Conservation (phyloP, 2,113 vertebrate species). For the Oreocharis arfaki region DNA sequence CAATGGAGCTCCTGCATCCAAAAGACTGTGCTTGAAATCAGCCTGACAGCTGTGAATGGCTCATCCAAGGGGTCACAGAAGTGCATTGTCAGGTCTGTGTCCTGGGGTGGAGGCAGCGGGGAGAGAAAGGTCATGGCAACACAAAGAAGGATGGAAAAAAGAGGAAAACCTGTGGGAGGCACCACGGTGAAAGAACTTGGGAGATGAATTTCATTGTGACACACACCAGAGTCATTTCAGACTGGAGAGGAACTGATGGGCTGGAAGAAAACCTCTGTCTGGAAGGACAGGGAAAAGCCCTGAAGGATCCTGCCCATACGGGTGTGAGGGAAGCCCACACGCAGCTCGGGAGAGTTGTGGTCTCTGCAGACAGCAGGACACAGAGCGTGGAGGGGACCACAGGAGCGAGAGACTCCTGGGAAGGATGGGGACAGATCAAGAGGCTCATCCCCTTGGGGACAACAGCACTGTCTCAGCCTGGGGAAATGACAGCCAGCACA, state of each 20-base stretch:
- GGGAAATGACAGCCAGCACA: neutral
- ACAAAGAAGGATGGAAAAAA: neutral
- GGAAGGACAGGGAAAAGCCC: neutral
- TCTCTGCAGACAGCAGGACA: neutral
- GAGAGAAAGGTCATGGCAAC: neutral
- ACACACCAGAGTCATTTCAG: neutral
- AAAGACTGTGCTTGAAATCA: neutral
- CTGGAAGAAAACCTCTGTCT: neutral
- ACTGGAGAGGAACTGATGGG: neutral
- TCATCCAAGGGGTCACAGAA: neutral
- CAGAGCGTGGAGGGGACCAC: neutral
- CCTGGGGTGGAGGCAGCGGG: neutral
- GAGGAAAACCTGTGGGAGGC: neutral
- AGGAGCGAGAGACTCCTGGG: accelerated
- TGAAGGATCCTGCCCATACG: neutral
- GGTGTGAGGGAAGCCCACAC: neutral
- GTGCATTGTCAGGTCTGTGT: accelerated
- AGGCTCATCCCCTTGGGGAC: neutral
- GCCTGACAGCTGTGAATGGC: accelerated
- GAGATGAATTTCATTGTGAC: neutral
- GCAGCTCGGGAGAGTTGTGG: too few relatives aligned
- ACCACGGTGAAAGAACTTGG: neutral
- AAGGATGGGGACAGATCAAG: neutral
- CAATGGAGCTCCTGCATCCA: neutral
- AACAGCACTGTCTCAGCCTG: neutral